These are phyloP conservation scores for Euura lappo DNA, from an alignment of 1,140 invertebrate genomes.

Conservation along the genomic window DNA sequence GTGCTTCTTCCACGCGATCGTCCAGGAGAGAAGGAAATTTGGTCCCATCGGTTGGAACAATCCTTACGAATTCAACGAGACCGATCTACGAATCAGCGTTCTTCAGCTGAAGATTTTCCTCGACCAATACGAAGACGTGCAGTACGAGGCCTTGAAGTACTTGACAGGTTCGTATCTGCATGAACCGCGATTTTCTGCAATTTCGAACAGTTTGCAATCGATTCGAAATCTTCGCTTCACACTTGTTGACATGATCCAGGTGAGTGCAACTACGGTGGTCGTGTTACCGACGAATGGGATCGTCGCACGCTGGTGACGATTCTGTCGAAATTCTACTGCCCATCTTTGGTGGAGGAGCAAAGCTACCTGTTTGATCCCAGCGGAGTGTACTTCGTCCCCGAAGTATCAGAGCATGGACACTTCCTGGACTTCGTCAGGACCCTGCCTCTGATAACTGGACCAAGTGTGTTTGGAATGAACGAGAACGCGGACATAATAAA, in stretches of 20 bases:
- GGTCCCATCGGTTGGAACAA: conserved; percentile 96
- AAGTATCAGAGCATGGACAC: conserved; percentile 73
- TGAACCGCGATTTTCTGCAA: background rate
- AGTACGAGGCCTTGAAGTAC: conserved; percentile 88
- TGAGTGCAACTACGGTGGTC: conserved; percentile 96
- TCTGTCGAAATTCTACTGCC: conserved; percentile 81
- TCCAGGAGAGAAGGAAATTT: conserved; percentile 92
- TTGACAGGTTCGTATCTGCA: conserved; percentile 64
- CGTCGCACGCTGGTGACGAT: conserved; percentile 85
- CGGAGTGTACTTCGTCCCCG: conserved; percentile 78
- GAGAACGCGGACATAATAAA: conserved; percentile 93
- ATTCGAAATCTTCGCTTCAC: too few relatives aligned
- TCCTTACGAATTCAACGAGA: conserved; percentile 95
- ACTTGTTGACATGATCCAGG: conserved; percentile 54
- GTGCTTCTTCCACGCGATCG: conserved; percentile 93
- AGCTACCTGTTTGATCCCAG: conserved; percentile 70
- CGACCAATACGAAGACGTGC: conserved; percentile 86
- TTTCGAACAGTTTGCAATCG: conserved; percentile 12
- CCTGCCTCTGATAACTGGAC: conserved; percentile 79
- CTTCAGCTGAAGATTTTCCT: conserved; percentile 89
- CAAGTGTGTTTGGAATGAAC: conserved; percentile 90
- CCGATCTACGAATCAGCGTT: conserved; percentile 88
- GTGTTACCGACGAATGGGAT: conserved; percentile 96
- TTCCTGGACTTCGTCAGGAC: conserved; percentile 80
- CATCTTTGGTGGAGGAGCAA: conserved; percentile 57